A percentile compares a stretch with the other conserved stretches of the same genome.
Conservation (phyloP, 2,113 vertebrate species). For the Sapajus apella region DNA sequence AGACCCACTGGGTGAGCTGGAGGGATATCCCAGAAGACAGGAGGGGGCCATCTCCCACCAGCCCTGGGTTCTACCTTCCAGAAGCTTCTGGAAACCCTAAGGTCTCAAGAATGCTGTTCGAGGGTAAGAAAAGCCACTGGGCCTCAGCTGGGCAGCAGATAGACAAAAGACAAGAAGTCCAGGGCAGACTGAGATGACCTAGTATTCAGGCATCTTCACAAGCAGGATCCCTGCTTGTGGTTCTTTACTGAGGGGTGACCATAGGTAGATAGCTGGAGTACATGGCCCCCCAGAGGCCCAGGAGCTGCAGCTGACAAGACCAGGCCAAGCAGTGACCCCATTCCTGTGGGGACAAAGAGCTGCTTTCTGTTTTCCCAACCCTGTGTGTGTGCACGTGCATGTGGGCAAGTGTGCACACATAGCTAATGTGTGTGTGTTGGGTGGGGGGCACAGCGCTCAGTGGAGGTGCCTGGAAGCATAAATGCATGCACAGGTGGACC, state of each 20-base stretch:
- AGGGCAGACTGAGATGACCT: not conserved
- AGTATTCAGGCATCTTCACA: not conserved
- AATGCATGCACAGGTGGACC: not conserved
- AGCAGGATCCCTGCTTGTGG: not conserved
- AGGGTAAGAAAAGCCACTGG: not conserved
- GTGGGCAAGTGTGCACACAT: not conserved
- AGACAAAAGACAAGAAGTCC: not conserved
- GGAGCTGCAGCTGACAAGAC: not conserved
- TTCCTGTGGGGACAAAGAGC: not conserved
- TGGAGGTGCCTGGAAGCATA: not conserved
- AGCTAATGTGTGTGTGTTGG: not conserved
- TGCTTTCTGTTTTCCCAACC: not conserved
- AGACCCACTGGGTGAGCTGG: not conserved
- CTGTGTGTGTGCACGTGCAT: no score
- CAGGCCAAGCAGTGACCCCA: not conserved
- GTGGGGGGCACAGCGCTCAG: rapidly evolving
- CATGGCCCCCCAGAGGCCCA: not conserved
- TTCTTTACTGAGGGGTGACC: not conserved
- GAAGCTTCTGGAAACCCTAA: not conserved
- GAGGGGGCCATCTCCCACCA: not conserved
- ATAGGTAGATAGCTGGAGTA: not conserved
- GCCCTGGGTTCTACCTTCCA: not conserved
- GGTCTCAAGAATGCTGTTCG: not conserved
- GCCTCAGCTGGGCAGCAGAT: not conserved
- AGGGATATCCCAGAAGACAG: not conserved